These are phyloP conservation scores for Apocrypta bakeri DNA, from an alignment of 1,140 invertebrate genomes.

Conservation along the genomic window DNA sequence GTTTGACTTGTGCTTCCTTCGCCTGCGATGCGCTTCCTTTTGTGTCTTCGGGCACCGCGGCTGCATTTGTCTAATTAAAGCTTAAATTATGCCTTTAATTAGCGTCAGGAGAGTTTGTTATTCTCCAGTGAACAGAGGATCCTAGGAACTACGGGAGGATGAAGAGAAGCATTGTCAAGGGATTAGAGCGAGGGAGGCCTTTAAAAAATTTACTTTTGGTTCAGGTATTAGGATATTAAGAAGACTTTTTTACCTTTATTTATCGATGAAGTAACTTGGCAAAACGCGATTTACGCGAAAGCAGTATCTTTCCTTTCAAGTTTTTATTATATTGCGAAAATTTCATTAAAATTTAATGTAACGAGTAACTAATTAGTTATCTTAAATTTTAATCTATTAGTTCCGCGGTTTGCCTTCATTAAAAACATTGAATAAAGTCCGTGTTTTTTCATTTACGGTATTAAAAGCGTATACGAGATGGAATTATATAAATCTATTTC, in stretches of 20 bases:
- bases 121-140: neutral
- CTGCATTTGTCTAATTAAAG: slow-evolving; percentile 53
- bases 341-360: too few species aligned
- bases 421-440: too few species aligned
- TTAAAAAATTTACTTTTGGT: neutral
- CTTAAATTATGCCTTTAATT: slow-evolving; percentile 37
- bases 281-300: too few species aligned
- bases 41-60: slow-evolving; percentile 11
- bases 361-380: too few species aligned
- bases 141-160: neutral
- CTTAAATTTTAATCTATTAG: too few species aligned
- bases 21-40: neutral
- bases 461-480: too few species aligned
- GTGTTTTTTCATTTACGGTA: too few species aligned
- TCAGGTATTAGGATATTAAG: neutral
- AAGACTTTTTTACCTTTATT: neutral
- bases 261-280: too few species aligned
- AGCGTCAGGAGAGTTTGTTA: slow-evolving; percentile 21
- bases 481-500: neutral
- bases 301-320: too few species aligned
- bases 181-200: neutral
- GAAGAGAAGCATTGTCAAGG: neutral
- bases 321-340: too few species aligned
- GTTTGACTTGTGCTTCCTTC: slow-evolving; percentile 39
- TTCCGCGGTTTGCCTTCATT: too few species aligned